Conservation (phyloP, 2,113 vertebrate species). For the Odontophorus gujanensis region DNA sequence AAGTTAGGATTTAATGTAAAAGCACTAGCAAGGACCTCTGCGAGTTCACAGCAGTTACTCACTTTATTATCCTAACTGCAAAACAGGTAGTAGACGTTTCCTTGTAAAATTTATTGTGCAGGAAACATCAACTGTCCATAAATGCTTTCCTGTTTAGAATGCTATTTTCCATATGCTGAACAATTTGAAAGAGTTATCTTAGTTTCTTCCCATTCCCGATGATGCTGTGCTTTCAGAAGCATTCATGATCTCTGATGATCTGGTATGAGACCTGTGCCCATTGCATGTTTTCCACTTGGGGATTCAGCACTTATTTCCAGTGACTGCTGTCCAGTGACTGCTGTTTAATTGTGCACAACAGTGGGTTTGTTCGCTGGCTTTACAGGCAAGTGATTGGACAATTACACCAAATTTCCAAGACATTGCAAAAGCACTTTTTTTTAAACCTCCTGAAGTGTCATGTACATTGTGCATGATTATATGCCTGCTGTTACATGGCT, state of each 20-base stretch:
- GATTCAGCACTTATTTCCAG: background rate
- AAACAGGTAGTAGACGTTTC: background rate
- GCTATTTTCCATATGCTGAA: background rate
- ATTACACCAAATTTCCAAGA: background rate
- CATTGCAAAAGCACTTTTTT: background rate
- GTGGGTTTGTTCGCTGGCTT: background rate
- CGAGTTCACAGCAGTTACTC: rapidly evolving
- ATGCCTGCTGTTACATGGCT: background rate
- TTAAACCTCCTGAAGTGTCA: background rate
- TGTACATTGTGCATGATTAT: background rate
- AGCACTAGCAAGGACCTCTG: background rate
- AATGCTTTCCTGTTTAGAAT: background rate
- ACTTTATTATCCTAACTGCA: background rate
- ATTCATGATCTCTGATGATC: background rate
- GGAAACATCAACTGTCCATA: background rate
- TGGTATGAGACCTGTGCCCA: background rate
- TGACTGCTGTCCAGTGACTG: background rate
- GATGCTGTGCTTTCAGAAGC: background rate
- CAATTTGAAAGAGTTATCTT: background rate
- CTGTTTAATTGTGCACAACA: background rate
- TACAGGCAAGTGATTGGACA: background rate
- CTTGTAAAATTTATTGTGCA: background rate
- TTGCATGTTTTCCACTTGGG: background rate
- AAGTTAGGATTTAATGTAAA: background rate
- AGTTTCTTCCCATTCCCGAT: background rate